A percentile compares a stretch with the other conserved stretches of the same genome.
Conservation (phyloP, 2,113 vertebrate species). For the pig (Sus scrofa) region T2T-Sscrofa CM000817.6:85309501-85310000, state of each 20-base stretch:
- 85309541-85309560: background rate
- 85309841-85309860: conserved; percentile 7
- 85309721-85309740: background rate
- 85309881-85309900: conserved; percentile 57
- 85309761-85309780: background rate
- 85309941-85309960: conserved; percentile 46
- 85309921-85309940: conserved; percentile 69
- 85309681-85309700: background rate
- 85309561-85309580: background rate
- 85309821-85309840: background rate
- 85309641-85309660: background rate
- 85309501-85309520: background rate
- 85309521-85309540: background rate
- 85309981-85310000: conserved; percentile 69
- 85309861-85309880: background rate
- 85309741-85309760: background rate
- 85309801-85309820: background rate
- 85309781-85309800: background rate
- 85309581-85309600: background rate
- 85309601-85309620: background rate
- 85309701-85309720: background rate
- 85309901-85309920: conserved; percentile 71
- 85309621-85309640: background rate
- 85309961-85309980: conserved; percentile 39
- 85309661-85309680: fast-evolving